These are phyloP conservation scores for Berghia stephanieae DNA, from an alignment of 1,140 invertebrate genomes.

Conservation along the genomic window DNA sequence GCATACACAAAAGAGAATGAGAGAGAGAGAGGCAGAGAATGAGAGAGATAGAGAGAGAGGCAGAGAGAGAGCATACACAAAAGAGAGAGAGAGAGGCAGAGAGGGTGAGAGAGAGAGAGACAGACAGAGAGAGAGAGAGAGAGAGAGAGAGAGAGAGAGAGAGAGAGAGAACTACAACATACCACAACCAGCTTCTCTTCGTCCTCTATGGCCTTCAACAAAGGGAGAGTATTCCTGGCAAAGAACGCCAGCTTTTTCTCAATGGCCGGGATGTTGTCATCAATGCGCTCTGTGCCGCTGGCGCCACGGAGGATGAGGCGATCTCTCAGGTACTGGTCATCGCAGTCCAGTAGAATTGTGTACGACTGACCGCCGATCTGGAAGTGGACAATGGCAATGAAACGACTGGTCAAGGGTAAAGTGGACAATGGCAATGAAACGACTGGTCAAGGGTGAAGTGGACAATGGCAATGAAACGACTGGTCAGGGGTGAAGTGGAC, in stretches of 20 bases:
- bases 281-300: conserved; percentile 43
- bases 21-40: too few species aligned
- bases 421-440: too few species aligned
- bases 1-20: too few species aligned
- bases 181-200: conserved; percentile 58
- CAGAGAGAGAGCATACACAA: too few species aligned
- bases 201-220: conserved; percentile 57
- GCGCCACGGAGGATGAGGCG: conserved; percentile 49
- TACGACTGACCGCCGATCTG: conserved; percentile 59
- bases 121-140: background rate
- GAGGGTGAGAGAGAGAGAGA: too few species aligned
- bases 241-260: conserved; percentile 53
- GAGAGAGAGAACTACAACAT: conserved; percentile 34
- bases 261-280: conserved; percentile 57
- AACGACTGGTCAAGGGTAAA: too few species aligned
- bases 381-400: too few species aligned
- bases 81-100: too few species aligned
- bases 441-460: too few species aligned
- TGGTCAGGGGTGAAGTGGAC: too few species aligned
- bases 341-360: conserved; percentile 58
- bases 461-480: too few species aligned
- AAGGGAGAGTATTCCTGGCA: conserved; percentile 56
- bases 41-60: too few species aligned
- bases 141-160: background rate
- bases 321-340: conserved; percentile 54